Conservation (phyloP, 2,888 invertebrate species). For the Schizaphis graminum region DNA sequence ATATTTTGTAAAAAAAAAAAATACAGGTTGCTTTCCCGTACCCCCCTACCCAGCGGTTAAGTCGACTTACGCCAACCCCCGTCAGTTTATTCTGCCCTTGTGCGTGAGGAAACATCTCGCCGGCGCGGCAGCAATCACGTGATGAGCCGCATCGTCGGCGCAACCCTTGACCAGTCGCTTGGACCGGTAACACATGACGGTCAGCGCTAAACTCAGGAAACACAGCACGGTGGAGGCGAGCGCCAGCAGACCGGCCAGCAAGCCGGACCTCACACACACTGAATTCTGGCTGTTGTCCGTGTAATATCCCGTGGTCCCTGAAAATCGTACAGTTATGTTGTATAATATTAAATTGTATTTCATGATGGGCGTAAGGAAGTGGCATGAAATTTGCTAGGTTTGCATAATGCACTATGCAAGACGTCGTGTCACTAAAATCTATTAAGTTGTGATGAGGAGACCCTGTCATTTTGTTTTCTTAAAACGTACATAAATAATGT, state of each 20-base stretch:
- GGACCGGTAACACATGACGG: slow-evolving; percentile 84
- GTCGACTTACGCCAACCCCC: background rate
- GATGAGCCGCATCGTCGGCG: slow-evolving; percentile 46
- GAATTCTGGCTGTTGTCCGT: slow-evolving; percentile 71
- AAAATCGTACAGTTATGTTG: background rate
- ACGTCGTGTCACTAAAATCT: background rate
- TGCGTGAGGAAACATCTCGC: slow-evolving; percentile 76
- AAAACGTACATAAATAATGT: too few relatives aligned
- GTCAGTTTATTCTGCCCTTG: slow-evolving; percentile 77
- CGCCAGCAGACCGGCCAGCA: slow-evolving; percentile 79
- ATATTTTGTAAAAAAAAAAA: background rate
- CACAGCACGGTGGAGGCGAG: slow-evolving; percentile 80
- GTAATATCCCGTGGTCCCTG: slow-evolving; percentile 67
- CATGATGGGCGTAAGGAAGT: background rate
- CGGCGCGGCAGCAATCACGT: slow-evolving; percentile 59
- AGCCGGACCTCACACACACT: slow-evolving; percentile 77
- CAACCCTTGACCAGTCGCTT: slow-evolving; percentile 70
- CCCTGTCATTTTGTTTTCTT: too few relatives aligned
- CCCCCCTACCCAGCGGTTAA: background rate
- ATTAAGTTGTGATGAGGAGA: background rate
- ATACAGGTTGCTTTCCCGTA: background rate
- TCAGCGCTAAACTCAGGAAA: slow-evolving; percentile 79
- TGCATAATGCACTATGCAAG: background rate
- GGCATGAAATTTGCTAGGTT: background rate
- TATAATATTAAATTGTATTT: background rate